Conservation (phyloP, 2,888 invertebrate species). For the Ctenicera cuprea region DNA sequence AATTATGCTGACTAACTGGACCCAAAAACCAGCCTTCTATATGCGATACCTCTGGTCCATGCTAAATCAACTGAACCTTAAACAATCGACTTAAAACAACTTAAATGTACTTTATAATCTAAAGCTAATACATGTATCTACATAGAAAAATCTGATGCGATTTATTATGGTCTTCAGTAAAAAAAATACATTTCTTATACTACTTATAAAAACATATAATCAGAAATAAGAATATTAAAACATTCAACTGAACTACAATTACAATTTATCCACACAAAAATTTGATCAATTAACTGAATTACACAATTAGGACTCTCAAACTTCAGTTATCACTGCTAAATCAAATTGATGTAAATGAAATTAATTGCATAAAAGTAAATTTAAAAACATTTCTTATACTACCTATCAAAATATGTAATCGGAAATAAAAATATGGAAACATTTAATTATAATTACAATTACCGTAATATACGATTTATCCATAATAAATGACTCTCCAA, state of each 20-base stretch:
- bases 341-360: not conserved
- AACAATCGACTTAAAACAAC: conserved; percentile 46
- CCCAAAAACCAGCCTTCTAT: conserved; percentile 65
- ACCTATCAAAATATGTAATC: conserved; percentile 1
- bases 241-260: too few relatives aligned
- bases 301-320: not conserved
- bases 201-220: conserved; percentile 9
- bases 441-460: too few relatives aligned
- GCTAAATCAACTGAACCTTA: conserved; percentile 58
- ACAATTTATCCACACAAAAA: too few relatives aligned
- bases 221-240: not conserved
- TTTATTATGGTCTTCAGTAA: conserved; percentile 23
- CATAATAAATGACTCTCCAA: not conserved
- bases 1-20: conserved; percentile 64
- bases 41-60: conserved; percentile 64
- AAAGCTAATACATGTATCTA: conserved; percentile 22
- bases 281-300: not conserved
- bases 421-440: not conserved
- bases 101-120: conserved; percentile 28
- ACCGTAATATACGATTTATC: too few relatives aligned
- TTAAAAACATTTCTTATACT: conserved; percentile 29
- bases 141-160: conserved; percentile 12
- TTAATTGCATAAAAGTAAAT: not conserved
- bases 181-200: conserved; percentile 34
- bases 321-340: not conserved